Evolutionary conservation across 2,888 invertebrate genomes (phyloP), one percentile per base, ranked within the genome.

Genomic region (Ormyrus nitidulus): DNA sequence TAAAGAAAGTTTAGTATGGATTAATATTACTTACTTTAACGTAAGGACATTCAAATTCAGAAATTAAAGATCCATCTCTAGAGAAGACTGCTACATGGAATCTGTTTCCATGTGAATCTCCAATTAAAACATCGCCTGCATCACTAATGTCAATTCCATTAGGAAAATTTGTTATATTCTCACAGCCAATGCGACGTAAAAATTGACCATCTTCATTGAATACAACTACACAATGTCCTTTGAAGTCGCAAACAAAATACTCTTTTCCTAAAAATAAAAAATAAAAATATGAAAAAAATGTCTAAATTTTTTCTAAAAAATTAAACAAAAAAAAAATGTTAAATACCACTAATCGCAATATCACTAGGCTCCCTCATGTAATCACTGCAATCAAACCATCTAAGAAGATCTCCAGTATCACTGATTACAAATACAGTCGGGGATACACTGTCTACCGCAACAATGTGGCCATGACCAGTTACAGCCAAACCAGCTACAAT

Each of bases 111-210:
- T 99, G 98, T 72, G 98, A 98, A 91, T 99, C 98, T 13, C 98
- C 98, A 86, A 99, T 97, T 84, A 99, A 93, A 81, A 99, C 97
- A 91, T 99, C 98, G 62, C 98, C 98, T 71, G 97, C 97, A 91
- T 98, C 98, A 73, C 98, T 98, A 89, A 99, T 98, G 92, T 98
- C 98, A 88, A 99, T 98, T 84, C 99, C 99, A 91, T 98, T 99
- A 6, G 98, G 99, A 91, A 98, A 99, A 91, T 98, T 98, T 87
- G 98, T 99, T 86, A 98, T 94, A 90, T 95, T 97, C 92, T 98
- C 98, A 92, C 96, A 96, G 84, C 98, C 99, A 91, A 99, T 98
- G 85, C 97, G 95, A 85, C 98, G 95, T 88, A 97, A 92, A 92
- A 97, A 98, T 83, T 94, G 94, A 78, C 98, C 98, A 83, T 96